Evolutionary conservation across 1,140 invertebrate genomes (phyloP), one percentile per base, ranked within the genome.

Genomic region (Triops cancriformis): DNA sequence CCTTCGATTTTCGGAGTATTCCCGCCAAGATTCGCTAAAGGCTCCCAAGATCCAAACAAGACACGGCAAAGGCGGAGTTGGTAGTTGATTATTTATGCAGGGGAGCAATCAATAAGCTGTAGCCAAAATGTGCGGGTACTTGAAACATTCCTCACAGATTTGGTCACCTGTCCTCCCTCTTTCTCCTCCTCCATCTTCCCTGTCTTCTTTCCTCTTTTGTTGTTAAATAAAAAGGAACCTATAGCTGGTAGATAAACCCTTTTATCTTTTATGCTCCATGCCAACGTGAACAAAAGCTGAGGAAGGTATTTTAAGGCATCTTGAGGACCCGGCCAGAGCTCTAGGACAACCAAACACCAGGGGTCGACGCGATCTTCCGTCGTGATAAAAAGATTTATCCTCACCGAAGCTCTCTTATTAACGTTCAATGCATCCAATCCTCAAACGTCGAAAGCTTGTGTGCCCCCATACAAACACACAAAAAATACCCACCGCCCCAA

Each of bases 321-420:
- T 37, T 64, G 51, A 64, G 51, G 51, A 64, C 51, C 51, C 6
- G 51, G n/a, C 14, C 14, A 18, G 51, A 64, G 51, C 51, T 64
- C 14, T 64, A 64, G 51, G 51, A 64, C 51, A 64, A 64, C 18
- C 51, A 64, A 64, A 64, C 51, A 64, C 51, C 51, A 64, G 14
- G 51, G 51, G 51, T 64, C 51, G 51, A 14, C 51, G 6, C 23
- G 51, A 64, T 64, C 51, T 18, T 64, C 51, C 51, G 51, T 64
- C 51, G 51, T 64, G 51, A 64, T 64, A 64, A 64, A 64, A 64
- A 64, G 51, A 64, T 64, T 64, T 64, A 64, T 64, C 51, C 51
- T 64, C 51, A 64, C 51, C 51, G 18, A 64, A 64, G 51, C 14
- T n/a, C 51, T 64, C 51, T 64, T 64, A 64, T 64, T 64, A 64